phyloP scores from a whole-genome alignment of 2,888 invertebrate species.

The Eupithecia inturbata region DNA sequence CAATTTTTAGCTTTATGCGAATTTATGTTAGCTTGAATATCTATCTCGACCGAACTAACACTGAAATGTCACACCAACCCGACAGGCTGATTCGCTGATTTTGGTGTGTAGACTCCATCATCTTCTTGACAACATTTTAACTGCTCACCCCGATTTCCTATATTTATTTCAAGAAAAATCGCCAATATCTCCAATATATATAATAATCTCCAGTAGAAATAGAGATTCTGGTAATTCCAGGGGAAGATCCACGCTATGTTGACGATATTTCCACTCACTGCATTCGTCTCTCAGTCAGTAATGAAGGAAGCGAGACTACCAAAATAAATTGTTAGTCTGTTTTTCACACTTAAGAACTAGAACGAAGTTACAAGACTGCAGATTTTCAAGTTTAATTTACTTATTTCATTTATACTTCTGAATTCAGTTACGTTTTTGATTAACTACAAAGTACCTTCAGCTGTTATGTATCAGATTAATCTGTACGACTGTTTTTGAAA shows the following conservation, averaged over 20 bases:
- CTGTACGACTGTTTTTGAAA: too few relatives aligned
- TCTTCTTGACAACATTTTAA: too few relatives aligned
- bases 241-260: constrained; percentile 47
- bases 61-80: too few relatives aligned
- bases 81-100: too few relatives aligned
- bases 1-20: too few relatives aligned
- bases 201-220: too few relatives aligned
- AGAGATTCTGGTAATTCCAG: not conserved
- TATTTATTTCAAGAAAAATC: too few relatives aligned
- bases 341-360: constrained; percentile 40
- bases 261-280: constrained; percentile 51
- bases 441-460: not conserved
- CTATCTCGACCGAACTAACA: too few relatives aligned
- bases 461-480: not conserved
- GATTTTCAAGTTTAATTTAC: constrained; percentile 30
- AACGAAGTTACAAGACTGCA: constrained; percentile 18
- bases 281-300: constrained; percentile 52
- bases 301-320: constrained; percentile 53
- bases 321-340: constrained; percentile 56
- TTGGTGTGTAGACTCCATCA: too few relatives aligned
- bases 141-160: too few relatives aligned
- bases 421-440: constrained; percentile 3
- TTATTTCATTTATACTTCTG: constrained; percentile 19
- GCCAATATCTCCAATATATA: too few relatives aligned
- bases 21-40: too few relatives aligned